Evolutionary conservation across 2,113 vertebrate species (phyloP).

Genomic region (Accipiter cooperii): DNA sequence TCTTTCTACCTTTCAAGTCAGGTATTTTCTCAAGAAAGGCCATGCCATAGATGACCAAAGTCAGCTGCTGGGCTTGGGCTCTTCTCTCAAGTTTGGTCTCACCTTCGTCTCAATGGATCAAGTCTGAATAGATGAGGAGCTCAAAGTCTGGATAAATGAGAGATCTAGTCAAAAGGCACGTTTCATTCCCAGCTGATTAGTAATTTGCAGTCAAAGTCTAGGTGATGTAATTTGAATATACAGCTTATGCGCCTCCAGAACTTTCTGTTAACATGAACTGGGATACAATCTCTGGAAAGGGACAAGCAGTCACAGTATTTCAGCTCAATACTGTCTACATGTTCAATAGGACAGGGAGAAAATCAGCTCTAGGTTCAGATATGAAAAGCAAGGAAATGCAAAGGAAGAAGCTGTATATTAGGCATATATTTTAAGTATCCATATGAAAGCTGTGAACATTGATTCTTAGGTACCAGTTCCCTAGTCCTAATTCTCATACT

Average conservation of each 20-base stretch:
- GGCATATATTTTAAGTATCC: background rate
- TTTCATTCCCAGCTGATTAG: background rate
- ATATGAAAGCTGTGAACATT: background rate
- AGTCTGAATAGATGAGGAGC: background rate
- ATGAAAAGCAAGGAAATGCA: background rate
- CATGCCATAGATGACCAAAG: background rate
- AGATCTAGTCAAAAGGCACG: background rate
- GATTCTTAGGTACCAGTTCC: background rate
- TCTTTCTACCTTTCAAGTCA: conserved; percentile 26
- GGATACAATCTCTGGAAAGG: background rate
- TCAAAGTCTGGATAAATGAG: background rate
- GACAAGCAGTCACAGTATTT: background rate
- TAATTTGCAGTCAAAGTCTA: background rate
- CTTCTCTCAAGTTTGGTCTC: background rate
- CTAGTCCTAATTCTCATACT: background rate
- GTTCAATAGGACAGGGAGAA: background rate
- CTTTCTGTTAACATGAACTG: background rate
- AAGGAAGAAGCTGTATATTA: background rate
- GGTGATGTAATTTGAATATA: background rate
- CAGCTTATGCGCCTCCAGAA: background rate
- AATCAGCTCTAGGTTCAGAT: background rate
- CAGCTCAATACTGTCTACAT: background rate
- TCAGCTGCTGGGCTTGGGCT: background rate
- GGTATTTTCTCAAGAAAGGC: conserved; percentile 56
- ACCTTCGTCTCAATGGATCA: background rate